Base-by-base conservation (phyloP, 2,888 invertebrate genomes). In the Chrysolina haemoptera region DNA sequence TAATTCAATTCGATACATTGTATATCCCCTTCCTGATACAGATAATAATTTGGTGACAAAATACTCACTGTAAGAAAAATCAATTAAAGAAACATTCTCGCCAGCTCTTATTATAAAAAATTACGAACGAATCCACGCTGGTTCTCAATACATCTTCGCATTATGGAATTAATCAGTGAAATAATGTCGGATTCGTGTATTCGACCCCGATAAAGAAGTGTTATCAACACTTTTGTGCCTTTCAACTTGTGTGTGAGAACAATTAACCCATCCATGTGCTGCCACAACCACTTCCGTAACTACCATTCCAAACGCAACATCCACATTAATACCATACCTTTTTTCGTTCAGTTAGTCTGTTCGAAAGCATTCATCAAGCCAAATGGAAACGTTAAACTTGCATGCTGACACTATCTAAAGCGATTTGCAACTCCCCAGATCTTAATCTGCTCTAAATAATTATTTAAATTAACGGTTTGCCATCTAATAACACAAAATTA, bases 321-420 rank as follows among this genome's bases (percentile, higher is more conserved):
- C 67, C 12, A 53, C 59, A 67, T 50, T 53, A 50, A 67, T 27
- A 40, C 41, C 67, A 18, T 53, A 67, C 67, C 53, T 67, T 67
- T 67, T 43, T 40, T 53, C 67, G 48, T 67, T 40, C 53, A 14
- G 40, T 53, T 67, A 53, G 40, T 35, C 53, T 53, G 18, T 67
- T 53, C 35, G 40, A 48, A 67, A 67, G 20, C 67, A 67, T 71
- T 67, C 27, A 62, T 50, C 53, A 67, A 35, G 62, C 66, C 43
- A 40, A 67, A 71, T 68, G 62, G 67, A 71, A 70, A 71, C 48
- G 71, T 71, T 67, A 71, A 68, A 68, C 71, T 50, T 67, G 62
- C 50, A 48, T 50, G 70, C 70, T 70, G 70, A 70, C 70, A 64
- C 65, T 55, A 70, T 70, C 71, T 55, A 43, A 68, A 71, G 67